Base-by-base conservation (phyloP, 2,888 invertebrate genomes). In the Amblyjoppa proteus region DNA sequence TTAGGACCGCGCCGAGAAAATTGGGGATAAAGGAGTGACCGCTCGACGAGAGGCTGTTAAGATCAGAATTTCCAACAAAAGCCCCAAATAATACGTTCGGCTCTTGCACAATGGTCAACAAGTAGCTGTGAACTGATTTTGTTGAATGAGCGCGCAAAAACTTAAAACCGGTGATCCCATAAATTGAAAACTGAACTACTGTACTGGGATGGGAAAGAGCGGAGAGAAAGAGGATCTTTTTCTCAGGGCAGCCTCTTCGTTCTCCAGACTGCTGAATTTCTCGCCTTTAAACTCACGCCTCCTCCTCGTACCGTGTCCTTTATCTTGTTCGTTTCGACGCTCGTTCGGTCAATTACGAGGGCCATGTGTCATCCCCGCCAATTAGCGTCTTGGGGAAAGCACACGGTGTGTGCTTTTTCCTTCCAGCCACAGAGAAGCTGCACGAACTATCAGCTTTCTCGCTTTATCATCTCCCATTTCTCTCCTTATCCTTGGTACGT, bases 311-410 rank as follows among this genome's bases (percentile, higher is more conserved):
- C 58, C 31, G 45, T 49, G 41, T 51, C 69, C 64, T 77, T 74
- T 56, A 49, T 71, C 53, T 64, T 41, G 71, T 25, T 76, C 77
- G 80, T 78, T 85, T 85, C 73, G 69, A 87, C 88, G 89, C 88
- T 93, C 93, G 91, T 94, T 94, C 91, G 88, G 88, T 89, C 93
- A 94, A 94, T 94, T 94, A 94, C 88, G 88, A 89, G 88, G 87
- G 89, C 91, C 90, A 93, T 94, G 91, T 90, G 90, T 94, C 94
- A 94, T 93, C 90, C 92, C 90, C 92, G 93, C 93, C 93, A 94
- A 94, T 94, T 94, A 94, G 93, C 89, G 90, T 64, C 81, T 82
- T 87, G 83, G 80, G 91, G 91, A 91, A 90, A 91, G 89, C 90
- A 81, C 73, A 68, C 64, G 31, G 77, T 80, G 64, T 79, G 73